A percentile compares a stretch with the other conserved stretches of the same genome.
Evolutionary conservation across 2,888 invertebrate genomes (phyloP).

Genomic region (Mallateleia sp.): DNA sequence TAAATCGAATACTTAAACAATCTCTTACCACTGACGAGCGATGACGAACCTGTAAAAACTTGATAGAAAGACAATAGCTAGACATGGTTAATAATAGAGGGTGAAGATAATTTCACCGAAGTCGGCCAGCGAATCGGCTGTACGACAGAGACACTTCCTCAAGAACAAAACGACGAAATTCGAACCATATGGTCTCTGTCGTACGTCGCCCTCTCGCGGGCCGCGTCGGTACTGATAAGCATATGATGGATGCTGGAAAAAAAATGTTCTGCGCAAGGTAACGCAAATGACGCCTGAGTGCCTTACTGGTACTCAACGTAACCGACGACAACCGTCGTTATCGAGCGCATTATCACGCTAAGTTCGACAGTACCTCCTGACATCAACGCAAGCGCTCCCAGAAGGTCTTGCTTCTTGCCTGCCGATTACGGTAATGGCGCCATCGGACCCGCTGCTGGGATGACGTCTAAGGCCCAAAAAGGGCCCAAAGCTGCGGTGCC

Average conservation of each 20-base stretch:
- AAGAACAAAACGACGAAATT: not conserved
- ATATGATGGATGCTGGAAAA: conserved; percentile 67
- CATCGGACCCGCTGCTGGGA: not conserved
- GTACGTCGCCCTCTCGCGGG: not conserved
- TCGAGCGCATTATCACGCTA: conserved; percentile 81
- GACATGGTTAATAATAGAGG: conserved; percentile 12
- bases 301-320: conserved; percentile 42
- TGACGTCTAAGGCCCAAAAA: not conserved
- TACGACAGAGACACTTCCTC: too few relatives aligned
- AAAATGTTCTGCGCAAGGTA: conserved; percentile 53
- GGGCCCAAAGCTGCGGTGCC: too few relatives aligned
- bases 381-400: conserved; percentile 68
- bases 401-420: conserved; percentile 67
- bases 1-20: conserved; percentile 56
- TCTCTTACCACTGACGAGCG: conserved; percentile 58
- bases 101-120: not conserved
- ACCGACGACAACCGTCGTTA: conserved; percentile 61
- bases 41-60: conserved; percentile 55
- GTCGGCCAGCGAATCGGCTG: too few relatives aligned
- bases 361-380: conserved; percentile 83
- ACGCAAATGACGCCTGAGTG: conserved; percentile 40
- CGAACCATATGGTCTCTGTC: not conserved
- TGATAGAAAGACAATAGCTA: conserved; percentile 9
- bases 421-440: conserved; percentile 8
- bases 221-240: conserved; percentile 10